Evolutionary conservation across 2,113 vertebrate genomes (phyloP).

Genomic region (Serinus canaria): DNA sequence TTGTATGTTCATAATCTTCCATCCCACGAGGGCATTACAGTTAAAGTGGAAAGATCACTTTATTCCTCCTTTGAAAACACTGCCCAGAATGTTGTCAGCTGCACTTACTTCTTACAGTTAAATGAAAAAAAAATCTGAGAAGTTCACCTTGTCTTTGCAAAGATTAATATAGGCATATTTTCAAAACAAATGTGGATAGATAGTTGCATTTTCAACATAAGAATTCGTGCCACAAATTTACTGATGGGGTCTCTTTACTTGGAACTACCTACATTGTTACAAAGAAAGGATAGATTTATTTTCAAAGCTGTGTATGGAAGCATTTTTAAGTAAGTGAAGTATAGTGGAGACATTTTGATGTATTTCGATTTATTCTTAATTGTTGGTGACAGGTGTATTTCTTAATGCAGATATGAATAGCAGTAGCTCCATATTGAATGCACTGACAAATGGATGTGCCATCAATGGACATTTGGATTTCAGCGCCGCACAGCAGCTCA

Average conservation of each 20-base stretch:
- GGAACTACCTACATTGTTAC: neutral
- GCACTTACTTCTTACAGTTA: neutral
- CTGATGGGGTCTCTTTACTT: neutral
- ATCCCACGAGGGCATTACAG: neutral
- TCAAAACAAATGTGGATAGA: neutral
- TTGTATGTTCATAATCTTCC: neutral
- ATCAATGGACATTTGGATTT: conserved; percentile 76
- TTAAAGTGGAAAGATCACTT: neutral
- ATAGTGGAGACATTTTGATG: conserved; percentile 24
- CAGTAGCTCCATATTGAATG: conserved; percentile 75
- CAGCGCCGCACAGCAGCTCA: conserved; percentile 49
- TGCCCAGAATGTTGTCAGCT: neutral
- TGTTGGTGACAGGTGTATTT: conserved; percentile 82
- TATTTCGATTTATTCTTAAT: conserved; percentile 53
- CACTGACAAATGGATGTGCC: conserved; percentile 78
- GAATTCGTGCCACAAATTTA: neutral
- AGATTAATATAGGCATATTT: neutral
- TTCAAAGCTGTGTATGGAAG: neutral
- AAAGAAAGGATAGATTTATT: neutral
- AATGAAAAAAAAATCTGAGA: neutral
- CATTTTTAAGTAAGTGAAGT: neutral
- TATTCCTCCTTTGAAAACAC: neutral
- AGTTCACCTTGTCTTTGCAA: neutral
- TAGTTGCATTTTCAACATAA: neutral
- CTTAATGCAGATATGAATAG: conserved; percentile 82